Base-by-base conservation (phyloP, 1,140 invertebrate genomes). In the Muscidifurax raptorellus region DNA sequence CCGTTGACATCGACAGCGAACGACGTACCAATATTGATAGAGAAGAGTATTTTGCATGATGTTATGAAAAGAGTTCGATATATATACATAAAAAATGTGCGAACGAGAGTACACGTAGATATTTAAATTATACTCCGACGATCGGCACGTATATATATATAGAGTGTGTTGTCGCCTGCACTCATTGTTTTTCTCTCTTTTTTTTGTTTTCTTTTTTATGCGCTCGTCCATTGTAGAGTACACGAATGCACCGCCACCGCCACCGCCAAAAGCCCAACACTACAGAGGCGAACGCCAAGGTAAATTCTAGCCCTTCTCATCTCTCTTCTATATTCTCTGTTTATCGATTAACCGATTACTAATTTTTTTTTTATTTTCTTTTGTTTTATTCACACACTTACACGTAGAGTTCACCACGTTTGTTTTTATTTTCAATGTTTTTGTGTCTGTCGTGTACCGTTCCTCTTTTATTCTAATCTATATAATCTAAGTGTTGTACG, bases 171-270 rank as follows among this genome's bases (percentile, higher is more conserved):
- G 76, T 81, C 66, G 52, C 52, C 52, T 59, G 52, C 52, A 80
- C 59, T 83, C 59, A 80, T 86, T 74, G n/a, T 82, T 85, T 69
- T 72, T 69, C 25, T 80, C 25, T 9, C 10, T 81, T 83, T 91
- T 91, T 88, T 89, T 91, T 88, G 90, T 90, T 91, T 90, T 87
- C 89, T 88, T 90, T 92, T 92, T 93, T 93, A 92, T 92, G 91
- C 89, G 92, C 90, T 92, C 90, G 91, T 90, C 87, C 90, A 88
- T 80, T 82, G 86, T 95, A 96, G 95, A 95, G 91, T 94, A 94
- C 91, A 94, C 94, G 91, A 94, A 94, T 89, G 94, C 94, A 89
- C 95, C 95, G 83, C 94, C 94, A 89, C 95, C 95, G 87, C 95
- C 95, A 87, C 95, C 95, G 76, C 94, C 94, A 88, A 94, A 95